Conservation (phyloP, 2,113 vertebrate species). For the Melanerpes formicivorus region DNA sequence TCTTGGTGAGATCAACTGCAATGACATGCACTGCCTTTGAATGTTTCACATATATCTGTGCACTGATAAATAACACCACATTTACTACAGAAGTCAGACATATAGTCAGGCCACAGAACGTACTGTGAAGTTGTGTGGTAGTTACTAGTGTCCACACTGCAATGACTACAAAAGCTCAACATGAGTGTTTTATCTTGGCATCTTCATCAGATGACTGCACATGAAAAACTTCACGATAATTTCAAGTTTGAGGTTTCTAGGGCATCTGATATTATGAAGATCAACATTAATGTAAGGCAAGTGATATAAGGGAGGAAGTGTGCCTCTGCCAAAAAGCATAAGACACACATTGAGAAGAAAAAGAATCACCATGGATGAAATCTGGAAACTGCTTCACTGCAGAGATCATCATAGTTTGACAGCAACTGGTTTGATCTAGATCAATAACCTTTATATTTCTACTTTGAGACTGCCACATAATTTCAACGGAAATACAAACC, state of each 20-base stretch:
- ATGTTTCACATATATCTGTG: not conserved
- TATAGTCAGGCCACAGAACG: not conserved
- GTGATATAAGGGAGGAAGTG: not conserved
- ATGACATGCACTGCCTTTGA: not conserved
- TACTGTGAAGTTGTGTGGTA: not conserved
- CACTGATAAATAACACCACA: not conserved
- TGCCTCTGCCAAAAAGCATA: not conserved
- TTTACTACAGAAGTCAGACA: not conserved
- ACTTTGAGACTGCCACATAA: not conserved
- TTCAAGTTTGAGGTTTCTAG: not conserved
- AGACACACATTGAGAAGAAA: not conserved
- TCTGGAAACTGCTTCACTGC: slow-evolving; percentile 7
- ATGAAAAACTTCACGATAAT: not conserved
- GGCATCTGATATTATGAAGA: not conserved
- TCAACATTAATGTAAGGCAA: not conserved
- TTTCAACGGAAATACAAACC: not conserved
- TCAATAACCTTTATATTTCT: not conserved
- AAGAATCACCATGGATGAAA: not conserved
- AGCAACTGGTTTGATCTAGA: not conserved
- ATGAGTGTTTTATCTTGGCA: not conserved
- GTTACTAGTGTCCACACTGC: not conserved
- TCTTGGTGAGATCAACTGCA: not conserved
- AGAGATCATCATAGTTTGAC: not conserved
- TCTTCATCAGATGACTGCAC: not conserved
- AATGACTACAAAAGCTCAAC: not conserved